These are phyloP conservation scores for Potamarius usumacintae DNA, from an alignment of 2,113 vertebrate genomes.

Conservation along the genomic window DNA sequence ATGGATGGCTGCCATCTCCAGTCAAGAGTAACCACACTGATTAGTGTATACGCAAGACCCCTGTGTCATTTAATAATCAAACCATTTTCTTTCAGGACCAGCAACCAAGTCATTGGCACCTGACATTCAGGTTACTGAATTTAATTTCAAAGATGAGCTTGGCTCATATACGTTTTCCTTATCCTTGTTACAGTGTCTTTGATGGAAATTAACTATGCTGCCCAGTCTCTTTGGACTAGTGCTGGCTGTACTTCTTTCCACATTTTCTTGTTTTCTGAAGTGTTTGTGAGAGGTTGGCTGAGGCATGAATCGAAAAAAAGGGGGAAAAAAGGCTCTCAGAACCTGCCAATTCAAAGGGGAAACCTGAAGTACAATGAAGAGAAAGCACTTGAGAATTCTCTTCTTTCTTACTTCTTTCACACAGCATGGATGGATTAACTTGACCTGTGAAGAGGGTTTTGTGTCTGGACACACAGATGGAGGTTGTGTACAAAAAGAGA, in stretches of 20 bases:
- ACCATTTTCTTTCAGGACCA: not conserved
- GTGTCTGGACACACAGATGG: not conserved
- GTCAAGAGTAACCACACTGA: not conserved
- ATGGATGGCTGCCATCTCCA: not conserved
- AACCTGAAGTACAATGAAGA: not conserved
- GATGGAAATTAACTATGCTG: too few species aligned
- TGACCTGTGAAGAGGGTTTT: not conserved
- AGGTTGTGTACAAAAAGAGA: not conserved
- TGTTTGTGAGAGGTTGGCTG: not conserved
- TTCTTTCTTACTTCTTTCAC: not conserved
- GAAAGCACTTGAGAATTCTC: not conserved
- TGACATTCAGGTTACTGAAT: not conserved
- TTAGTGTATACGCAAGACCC: not conserved
- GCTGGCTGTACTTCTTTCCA: not conserved
- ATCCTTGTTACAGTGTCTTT: not conserved
- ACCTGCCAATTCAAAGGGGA: not conserved
- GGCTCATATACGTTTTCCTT: not conserved
- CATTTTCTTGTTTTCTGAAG: conserved; percentile 3
- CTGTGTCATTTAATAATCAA: not conserved
- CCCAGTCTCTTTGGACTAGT: not conserved
- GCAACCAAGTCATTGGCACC: not conserved
- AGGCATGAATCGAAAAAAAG: not conserved
- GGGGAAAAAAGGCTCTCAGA: not conserved
- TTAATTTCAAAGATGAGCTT: not conserved
- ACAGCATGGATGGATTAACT: not conserved